Base-by-base conservation (phyloP, 2,113 vertebrate species). In the Hyperopisus bebe region DNA sequence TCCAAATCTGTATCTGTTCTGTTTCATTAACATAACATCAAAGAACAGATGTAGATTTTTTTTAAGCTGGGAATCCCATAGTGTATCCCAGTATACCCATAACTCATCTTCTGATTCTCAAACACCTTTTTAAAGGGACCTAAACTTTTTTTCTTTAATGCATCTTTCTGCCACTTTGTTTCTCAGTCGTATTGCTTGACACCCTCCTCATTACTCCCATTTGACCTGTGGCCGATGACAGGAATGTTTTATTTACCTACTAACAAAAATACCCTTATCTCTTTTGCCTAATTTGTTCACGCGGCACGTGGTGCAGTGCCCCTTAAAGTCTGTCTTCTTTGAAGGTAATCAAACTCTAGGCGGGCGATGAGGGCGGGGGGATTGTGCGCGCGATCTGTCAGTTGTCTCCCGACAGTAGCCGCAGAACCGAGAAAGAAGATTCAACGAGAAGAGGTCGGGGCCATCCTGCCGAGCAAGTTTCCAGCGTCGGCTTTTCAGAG, bases 311-410 rank as follows among this genome's bases (percentile, higher is more conserved):
- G 19, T 3, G 17, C 35, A 48, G 19, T 51, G 85, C 53, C n/a
- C n/a, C 24, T 87, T 53, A 87, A 87, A 55, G 86, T 39, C 35
- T 2, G 3, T 55, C 27, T 88, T n/a, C 3, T 53, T 62, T 42
- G 35, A 44, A 21, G 87, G 47, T 88, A 46, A 88, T 88, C 53
- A 90, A 48, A 39, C 27, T 50, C 85, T 86, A 51, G n/a, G 50
- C 39, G 13, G 88, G 35, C 85, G 58, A 80, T 15, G 80, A 80
- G 87, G 48, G 89, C 88, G 90, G 92, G 91, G 91, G 92, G 92
- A n/a, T 91, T 93, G 93, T 92, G 94, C 13, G 19, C 58, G 47
- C 92, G 93, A 92, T 90, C 90, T 84, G 92, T 89, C 91, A 90
- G 88, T 91, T 91, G 91, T 89, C 48, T 47, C 92, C 92, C 90